phyloP scores from a whole-genome alignment of 2,797 vertebrate genomes.

The Manis pentadactyla region DNA sequence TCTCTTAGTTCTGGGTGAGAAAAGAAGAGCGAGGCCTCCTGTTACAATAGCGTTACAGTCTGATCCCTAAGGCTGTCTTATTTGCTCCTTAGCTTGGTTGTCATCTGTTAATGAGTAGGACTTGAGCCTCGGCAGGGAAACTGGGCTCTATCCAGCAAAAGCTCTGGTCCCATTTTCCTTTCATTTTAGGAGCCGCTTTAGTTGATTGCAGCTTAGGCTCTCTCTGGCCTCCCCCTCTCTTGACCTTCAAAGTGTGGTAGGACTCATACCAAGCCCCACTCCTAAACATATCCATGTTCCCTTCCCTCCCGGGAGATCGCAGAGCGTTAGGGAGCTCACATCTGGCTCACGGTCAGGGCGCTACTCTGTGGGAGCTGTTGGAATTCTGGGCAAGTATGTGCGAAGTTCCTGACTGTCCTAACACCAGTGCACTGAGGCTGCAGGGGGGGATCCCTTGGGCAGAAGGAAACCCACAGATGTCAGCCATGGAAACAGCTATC shows the following conservation, averaged over 20 bases:
- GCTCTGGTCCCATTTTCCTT: background rate
- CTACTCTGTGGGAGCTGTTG: background rate
- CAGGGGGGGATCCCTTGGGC: background rate
- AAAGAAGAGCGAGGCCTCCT: slow-evolving; percentile 70
- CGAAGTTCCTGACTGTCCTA: slow-evolving; percentile 3
- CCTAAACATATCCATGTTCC: background rate
- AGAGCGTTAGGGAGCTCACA: background rate
- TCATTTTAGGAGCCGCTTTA: background rate
- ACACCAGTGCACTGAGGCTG: background rate
- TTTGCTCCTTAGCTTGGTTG: background rate
- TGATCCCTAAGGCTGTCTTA: background rate
- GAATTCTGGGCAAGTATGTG: background rate
- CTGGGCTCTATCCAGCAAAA: background rate
- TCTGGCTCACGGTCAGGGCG: background rate
- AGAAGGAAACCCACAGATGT: slow-evolving; percentile 17
- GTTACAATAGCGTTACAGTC: slow-evolving; percentile 16
- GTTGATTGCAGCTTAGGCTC: background rate
- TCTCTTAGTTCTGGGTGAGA: slow-evolving; percentile 77
- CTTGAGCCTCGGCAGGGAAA: background rate
- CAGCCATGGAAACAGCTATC: background rate
- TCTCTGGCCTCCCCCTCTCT: background rate
- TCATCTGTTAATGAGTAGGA: background rate
- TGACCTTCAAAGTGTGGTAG: background rate
- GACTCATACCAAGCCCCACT: background rate
- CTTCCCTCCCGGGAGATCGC: background rate